Base-by-base conservation (phyloP, 1,140 invertebrate genomes). In the Drosophila micromelanica region DNA sequence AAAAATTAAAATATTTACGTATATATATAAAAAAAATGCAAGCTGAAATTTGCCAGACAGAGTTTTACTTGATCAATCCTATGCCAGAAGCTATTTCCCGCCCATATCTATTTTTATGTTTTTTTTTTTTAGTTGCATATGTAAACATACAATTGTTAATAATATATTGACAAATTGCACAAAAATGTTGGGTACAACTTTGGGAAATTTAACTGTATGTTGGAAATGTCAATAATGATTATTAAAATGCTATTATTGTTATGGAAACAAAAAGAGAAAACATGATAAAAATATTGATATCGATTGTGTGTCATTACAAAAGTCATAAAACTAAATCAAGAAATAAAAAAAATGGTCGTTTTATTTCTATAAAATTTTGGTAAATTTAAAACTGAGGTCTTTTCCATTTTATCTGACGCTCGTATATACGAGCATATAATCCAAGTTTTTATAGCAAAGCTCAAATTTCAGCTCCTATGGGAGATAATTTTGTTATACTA, bases 191-290 rank as follows among this genome's bases (percentile, higher is more conserved):
- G 17, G 15, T 20, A 43, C 5, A 57, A 56, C 51, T 64, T 48
- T 63, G 17, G 27, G 42, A 43, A 30, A 42, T 32, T 45, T 71
- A 42, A 48, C 48, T 57, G 54, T 57, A 59, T 52, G 62, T 67
- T 72, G 62, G 30, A 67, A 38, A 63, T 69, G 54, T 70, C 67
- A 46, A 67, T 52, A 46, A 72, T 54, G 59, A 72, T 78, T 78
- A 86, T 81, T 78, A 82, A 82, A 78, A 80, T 76, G 78, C 78
- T 86, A 86, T 80, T 87, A 87, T 76, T 86, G 81, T 87, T 86
- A 77, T 76, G 45, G 62, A 48, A 49, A 15, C 51, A 48, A 54
- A 54, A 38, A 70, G n/a, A 52, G 27, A 49, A 9, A 51, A 32
- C 2, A 23, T 23, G 20, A 35, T n/a, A 71, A 80, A 73, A 67